Base-by-base conservation (phyloP, 2,113 vertebrate genomes). In the Prinia subflava region DNA sequence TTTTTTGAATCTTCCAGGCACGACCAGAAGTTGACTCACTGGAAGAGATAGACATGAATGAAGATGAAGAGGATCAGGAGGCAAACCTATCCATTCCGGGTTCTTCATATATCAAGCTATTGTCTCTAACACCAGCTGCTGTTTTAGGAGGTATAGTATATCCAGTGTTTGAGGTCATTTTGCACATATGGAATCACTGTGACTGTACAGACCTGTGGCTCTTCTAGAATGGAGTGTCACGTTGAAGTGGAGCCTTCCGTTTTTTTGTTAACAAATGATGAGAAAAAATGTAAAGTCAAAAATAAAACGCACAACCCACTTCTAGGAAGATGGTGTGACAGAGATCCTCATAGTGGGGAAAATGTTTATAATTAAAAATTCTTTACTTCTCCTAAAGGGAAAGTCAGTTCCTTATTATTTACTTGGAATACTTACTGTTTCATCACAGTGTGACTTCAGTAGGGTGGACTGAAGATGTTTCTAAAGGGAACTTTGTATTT, bases 101-200 rank as follows among this genome's bases (percentile, higher is more conserved):
- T n/a, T 95, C 96, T 52, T 99, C 99, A 5, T 99, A 99, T 87
- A 95, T 99, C 70, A 99, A 98, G 88, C 96, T 99, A 21, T 79
- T 99, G 95, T 92, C 89, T 68, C 97, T 99, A 79, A 99, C 98
- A 1, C 85, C 97, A 11, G 23, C 74, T 39, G 59, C 96, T 28
- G 98, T 98, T 87, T 97, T 99, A 53, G 98, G 98, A 98, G 99
- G 99, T 99, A 94, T 78, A 73, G 24, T 76, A 18, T 12, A 57
- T 69, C 59, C 14, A 41, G 4, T 76, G 47, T 80, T 87, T 41
- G 53, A 52, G 15, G 14, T 91, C 84, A 7, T 15, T 79, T 60
- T 75, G 33, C 13, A 60, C 30, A 49, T 87, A 39, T 17, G 8
- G 59, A 64, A 53, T 78, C 35, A 35, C 12, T 33, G 16, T 60